Evolutionary conservation across 1,140 invertebrate species (phyloP), one percentile per base, ranked within the genome.

Genomic region (Wiebesia pumilae): DNA sequence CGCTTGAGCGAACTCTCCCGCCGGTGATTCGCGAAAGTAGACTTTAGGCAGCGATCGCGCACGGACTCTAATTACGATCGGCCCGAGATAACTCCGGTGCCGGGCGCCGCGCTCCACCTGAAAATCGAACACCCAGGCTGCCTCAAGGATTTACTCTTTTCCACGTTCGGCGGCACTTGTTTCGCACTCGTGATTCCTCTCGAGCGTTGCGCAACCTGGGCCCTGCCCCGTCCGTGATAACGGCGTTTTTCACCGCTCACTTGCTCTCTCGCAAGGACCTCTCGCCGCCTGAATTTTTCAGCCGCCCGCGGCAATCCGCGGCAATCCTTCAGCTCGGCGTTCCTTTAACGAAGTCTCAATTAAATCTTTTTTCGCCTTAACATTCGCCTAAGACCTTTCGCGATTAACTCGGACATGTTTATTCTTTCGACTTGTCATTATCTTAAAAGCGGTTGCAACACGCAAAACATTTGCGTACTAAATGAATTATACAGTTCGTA

Each of bases 21-120:
- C 87, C 85, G 89, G 80, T 89, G 89, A 90, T 91, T 90, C 90
- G 87, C 87, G 90, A 91, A 90, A 91, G 89, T 89, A 90, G 88
- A 92, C 90, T 91, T 89, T 80, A 84, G 83, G 89, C 88, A 3
- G 43, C 24, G 54, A 65, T 19, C 51, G 14, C 51, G 14, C 43
- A 6, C 43, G 82, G 3, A 10, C 88, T 90, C 90, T 91, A 92
- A 91, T 92, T 91, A 90, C 89, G 89, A 88, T 84, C 85, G 79
- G 78, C n/a, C 73, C n/a, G 38, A 62, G 81, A 87, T 87, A 88
- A 84, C 67, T 35, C 35, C 78, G 27, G 77, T 30, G 27, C 38
- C 82, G 81, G 27, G 80, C 80, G 40, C 30, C n/a, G 54, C 33
- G 24, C 77, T 79, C 80, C 71, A 51, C 58, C 78, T 83, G 73